phyloP scores from a whole-genome alignment of 2,797 vertebrate species.

The Lepidocolaptes lacrymiger region DNA sequence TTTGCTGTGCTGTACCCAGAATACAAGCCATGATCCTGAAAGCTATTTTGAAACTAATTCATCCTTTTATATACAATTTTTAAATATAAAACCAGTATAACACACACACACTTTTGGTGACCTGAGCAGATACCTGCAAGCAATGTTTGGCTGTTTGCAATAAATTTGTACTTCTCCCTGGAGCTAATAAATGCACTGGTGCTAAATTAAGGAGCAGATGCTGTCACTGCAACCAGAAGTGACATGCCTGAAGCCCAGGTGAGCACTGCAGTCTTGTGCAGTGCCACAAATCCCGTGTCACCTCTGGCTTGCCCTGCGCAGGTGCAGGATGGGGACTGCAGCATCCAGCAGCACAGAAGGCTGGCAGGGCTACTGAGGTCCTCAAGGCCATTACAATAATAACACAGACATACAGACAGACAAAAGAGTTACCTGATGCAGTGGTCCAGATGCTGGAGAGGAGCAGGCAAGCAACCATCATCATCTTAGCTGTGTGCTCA shows the following conservation, averaged over 20 bases:
- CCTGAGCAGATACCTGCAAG: background rate
- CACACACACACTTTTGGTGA: background rate
- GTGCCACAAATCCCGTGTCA: background rate
- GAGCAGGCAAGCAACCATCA: background rate
- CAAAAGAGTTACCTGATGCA: background rate
- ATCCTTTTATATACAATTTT: background rate
- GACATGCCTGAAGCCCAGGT: accelerated
- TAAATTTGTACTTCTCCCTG: background rate
- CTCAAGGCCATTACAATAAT: accelerated
- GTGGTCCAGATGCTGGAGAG: background rate
- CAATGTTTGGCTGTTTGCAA: accelerated
- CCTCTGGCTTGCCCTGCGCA: background rate
- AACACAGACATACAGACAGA: background rate
- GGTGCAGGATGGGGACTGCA: accelerated
- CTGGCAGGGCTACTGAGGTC: background rate
- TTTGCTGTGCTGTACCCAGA: background rate
- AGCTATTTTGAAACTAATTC: background rate
- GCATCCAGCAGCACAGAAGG: background rate
- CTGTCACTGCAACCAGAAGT: accelerated
- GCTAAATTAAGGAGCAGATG: background rate
- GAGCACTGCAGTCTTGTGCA: accelerated
- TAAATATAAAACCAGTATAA: background rate
- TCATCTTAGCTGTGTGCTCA: background rate
- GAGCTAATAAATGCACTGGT: background rate
- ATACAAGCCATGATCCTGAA: background rate